Evolutionary conservation across 2,888 invertebrate genomes (phyloP).

Genomic region (Megastigmus dorsalis): DNA sequence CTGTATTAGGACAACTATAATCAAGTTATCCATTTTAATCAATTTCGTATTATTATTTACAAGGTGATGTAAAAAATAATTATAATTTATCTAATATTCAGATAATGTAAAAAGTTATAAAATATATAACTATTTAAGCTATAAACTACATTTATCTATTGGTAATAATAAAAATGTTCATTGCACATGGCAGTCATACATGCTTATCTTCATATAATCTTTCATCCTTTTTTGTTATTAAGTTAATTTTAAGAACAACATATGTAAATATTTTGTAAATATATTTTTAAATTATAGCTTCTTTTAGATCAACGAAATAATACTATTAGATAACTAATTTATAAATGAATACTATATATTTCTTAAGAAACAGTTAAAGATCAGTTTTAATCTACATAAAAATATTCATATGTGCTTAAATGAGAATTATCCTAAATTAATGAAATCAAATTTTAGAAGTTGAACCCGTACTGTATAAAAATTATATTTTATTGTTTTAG

Average conservation of each 20-base stretch:
- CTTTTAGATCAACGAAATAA: slow-evolving; percentile 29
- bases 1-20: no score
- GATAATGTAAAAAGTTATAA: not conserved
- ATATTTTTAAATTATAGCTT: slow-evolving; percentile 31
- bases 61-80: no score
- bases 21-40: not conserved
- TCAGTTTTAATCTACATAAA: not conserved
- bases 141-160: not conserved
- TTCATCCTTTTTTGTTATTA: not conserved
- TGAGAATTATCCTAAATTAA: no score
- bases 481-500: no score
- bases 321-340: not conserved
- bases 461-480: no score
- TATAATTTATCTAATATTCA: no score
- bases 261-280: slow-evolving; percentile 48
- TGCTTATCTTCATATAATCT: not conserved
- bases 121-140: not conserved
- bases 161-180: not conserved
- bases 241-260: not conserved
- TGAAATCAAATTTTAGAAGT: no score
- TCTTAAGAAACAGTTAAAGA: not conserved
- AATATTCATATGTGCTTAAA: no score
- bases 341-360: no score
- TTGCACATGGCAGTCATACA: no score
- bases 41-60: not conserved